Percentiles rank a stretch among this genome's conserved stretches.
Conservation (phyloP, 1,140 invertebrate genomes). For the Magallana angulata region DNA sequence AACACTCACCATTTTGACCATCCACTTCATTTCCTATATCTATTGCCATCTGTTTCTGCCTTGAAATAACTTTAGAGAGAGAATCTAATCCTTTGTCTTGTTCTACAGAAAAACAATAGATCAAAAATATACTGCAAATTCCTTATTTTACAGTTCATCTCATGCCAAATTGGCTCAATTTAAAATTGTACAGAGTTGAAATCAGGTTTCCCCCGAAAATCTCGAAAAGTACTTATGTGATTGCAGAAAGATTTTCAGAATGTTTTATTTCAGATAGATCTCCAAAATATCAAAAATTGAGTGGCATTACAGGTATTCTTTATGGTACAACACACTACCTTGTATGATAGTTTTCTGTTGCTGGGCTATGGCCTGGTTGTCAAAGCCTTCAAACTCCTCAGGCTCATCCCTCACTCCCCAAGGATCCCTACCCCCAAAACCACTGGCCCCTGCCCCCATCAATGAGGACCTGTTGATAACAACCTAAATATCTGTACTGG, state of each 20-base stretch:
- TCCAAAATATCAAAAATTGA: neutral
- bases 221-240: no score
- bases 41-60: conserved; percentile 88
- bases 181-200: no score
- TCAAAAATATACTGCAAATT: neutral
- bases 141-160: no score
- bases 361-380: conserved; percentile 71
- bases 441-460: conserved; percentile 63
- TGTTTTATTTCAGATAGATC: no score
- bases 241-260: no score
- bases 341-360: conserved; percentile 75
- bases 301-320: no score
- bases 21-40: conserved; percentile 89
- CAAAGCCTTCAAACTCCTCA: conserved; percentile 70
- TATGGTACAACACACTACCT: conserved; percentile 53
- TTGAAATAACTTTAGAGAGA: conserved; percentile 86
- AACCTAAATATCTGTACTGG: neutral
- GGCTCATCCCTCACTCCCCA: conserved; percentile 74
- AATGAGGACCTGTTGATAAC: conserved; percentile 64
- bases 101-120: conserved; percentile 78
- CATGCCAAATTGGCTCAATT: no score
- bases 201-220: no score
- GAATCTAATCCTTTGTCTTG: conserved; percentile 89
- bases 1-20: conserved; percentile 86
- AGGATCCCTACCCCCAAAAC: conserved; percentile 61